Conservation (phyloP, 2,888 invertebrate species). For the Hesperia comma region DNA sequence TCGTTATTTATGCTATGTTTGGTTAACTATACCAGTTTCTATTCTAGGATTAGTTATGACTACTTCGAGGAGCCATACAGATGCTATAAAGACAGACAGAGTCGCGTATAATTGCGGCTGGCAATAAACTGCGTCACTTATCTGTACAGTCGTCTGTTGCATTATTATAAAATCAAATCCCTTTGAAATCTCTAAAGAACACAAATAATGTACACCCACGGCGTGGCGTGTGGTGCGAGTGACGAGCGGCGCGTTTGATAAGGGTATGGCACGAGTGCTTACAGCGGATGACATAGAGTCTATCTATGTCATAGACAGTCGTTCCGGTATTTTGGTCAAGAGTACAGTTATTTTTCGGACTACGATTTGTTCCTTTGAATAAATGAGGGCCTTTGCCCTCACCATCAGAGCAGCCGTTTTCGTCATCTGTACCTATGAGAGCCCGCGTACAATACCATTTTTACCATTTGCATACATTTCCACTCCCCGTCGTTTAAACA, state of each 20-base stretch:
- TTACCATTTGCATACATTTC: too few species aligned
- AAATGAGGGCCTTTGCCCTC: too few species aligned
- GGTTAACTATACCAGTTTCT: neutral
- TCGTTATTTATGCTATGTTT: neutral
- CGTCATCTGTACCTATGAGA: too few species aligned
- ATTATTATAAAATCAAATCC: conserved; percentile 72
- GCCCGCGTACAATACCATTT: too few species aligned
- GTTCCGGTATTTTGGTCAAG: too few species aligned
- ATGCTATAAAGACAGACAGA: conserved; percentile 12
- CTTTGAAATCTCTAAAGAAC: conserved; percentile 67
- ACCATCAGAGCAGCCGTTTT: too few species aligned
- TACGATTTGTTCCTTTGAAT: too few species aligned
- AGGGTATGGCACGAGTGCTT: neutral
- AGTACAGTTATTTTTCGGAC: too few species aligned
- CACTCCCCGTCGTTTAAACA: too few species aligned
- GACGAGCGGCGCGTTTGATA: conserved; percentile 23
- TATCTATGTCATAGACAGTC: too few species aligned
- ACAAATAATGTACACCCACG: conserved; percentile 53
- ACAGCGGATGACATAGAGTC: too few species aligned
- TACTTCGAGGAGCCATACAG: conserved; percentile 1
- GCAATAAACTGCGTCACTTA: conserved; percentile 55
- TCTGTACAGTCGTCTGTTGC: conserved; percentile 54
- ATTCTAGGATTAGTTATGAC: neutral
- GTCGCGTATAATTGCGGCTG: conserved; percentile 5
- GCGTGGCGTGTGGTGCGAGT: conserved; percentile 8